phyloP scores from a whole-genome alignment of 2,113 vertebrate genomes.

The Rhabdornis inornatus region DNA sequence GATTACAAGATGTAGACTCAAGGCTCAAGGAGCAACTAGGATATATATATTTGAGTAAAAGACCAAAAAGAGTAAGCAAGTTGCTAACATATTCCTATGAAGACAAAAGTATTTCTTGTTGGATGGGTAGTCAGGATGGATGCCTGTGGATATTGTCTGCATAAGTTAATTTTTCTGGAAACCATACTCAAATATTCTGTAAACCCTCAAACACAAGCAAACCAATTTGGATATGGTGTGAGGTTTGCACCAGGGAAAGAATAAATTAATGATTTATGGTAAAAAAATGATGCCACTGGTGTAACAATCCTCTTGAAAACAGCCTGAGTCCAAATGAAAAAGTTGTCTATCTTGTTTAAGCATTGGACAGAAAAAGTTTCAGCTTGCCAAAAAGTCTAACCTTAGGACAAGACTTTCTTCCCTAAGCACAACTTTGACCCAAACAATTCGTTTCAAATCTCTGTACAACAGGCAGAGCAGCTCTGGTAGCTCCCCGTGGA shows the following conservation, averaged over 20 bases:
- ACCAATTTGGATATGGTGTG: not conserved
- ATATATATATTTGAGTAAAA: not conserved
- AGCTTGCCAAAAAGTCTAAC: not conserved
- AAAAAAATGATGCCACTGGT: not conserved
- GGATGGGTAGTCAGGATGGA: not conserved
- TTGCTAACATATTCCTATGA: not conserved
- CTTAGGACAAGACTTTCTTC: not conserved
- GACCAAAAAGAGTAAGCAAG: not conserved
- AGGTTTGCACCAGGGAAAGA: not conserved
- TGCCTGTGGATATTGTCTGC: not conserved
- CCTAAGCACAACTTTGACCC: not conserved
- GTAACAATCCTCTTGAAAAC: not conserved
- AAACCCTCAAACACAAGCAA: not conserved
- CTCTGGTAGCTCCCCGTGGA: not conserved
- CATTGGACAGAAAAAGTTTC: not conserved
- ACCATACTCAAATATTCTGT: not conserved
- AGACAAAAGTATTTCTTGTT: not conserved
- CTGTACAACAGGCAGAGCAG: accelerated
- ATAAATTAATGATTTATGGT: not conserved
- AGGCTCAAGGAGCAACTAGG: not conserved
- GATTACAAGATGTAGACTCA: not conserved
- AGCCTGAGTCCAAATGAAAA: not conserved
- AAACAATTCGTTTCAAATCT: not conserved
- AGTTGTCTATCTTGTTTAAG: not conserved
- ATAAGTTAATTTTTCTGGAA: not conserved